Base-by-base conservation (phyloP, 2,888 invertebrate species). In the Papilio elwesi region DNA sequence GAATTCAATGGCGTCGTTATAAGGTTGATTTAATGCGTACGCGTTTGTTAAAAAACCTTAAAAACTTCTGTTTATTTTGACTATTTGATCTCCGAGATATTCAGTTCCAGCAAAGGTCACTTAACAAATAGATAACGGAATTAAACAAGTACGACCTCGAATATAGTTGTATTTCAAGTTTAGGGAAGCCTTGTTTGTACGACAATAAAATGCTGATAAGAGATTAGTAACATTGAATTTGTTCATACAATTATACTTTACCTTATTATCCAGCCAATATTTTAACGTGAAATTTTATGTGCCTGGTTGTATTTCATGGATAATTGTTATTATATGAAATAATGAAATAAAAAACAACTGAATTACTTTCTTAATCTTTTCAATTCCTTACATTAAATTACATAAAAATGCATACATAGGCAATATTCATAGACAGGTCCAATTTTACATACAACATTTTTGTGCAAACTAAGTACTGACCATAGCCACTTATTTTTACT, bases 1-100 rank as follows among this genome's bases (percentile, higher is more conserved):
- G 65, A 73, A 73, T 69, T 73, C 73, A 69, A 69, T 65, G 68
- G 68, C 69, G 15, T 51, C 13, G 73, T 65, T 59, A 65, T 73
- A 59, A 73, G 73, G 73, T 66, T 59, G 68, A 73, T 69, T 73
- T 73, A 69, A 69, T 69, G 59, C 59, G 69, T 51, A 69, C 65
- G 51, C 57, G 55, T 65, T 59, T 69, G 52, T 65, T 69, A 59
- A 68, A 26, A 65, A 69, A 69, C 52, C 47, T 59, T 59, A 64
- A 49, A 59, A 67, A 15, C 48, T 48, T 64, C 53, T 57, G 59
- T 73, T 65, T 73, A 65, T 65, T 68, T 64, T 65, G 69, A 69
- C 65, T 73, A 59, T 69, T 69, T 73, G 59, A 73, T 73, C 55
- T 69, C 43, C 43, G 38, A 57, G 65, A 73, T 71, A 66, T 71